Base-by-base conservation (phyloP, 2,797 vertebrate genomes). In the Takifugu rubripes region DNA sequence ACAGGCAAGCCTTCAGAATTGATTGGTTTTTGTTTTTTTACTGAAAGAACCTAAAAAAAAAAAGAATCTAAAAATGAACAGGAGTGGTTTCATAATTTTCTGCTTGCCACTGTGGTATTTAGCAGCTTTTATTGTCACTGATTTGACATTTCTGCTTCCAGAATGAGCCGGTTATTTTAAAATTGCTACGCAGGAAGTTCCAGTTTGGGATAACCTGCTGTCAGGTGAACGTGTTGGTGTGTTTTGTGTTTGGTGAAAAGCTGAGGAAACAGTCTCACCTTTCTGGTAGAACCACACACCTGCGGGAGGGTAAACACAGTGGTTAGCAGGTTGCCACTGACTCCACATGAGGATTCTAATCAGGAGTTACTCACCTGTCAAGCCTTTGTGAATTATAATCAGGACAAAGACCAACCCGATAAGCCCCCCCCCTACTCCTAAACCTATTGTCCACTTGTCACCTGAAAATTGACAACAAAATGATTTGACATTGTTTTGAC, bases 241-340 rank as follows among this genome's bases (percentile, higher is more conserved):
- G 12, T 12, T 5, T 25, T 49, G 25, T 49, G 24, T 49, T 25
- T 9, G 17, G 21, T 9, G 21, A 40, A 12, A 47, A 25, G 25
- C 33, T 5, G 17, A 11, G 15, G 36, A 26, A n/a, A 15, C 5
- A 5, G 11, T 64, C 81, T 77, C 51, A 88, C 86, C 56, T 85
- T 87, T 81, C 5, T 85, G n/a, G 33, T 16, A 88, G 74, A 88
- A 88, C 65, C 79, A 88, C 52, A 3, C 15, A 12, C 83, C 86
- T 88, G n/a, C 0, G 66, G 48, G 54, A 59, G 54, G 62, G 10
- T 10, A 0, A 64, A 61, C 27, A 62, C 0, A 52, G 17, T 0
- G 5, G 46, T 66, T 52, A 54, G 6, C n/a, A 17, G 64, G 0
- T 0, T 62, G 2, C 40, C 8, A 15, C 36, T 11, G 36, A 40